A percentile compares a stretch with the other conserved stretches of the same genome.
phyloP scores from a whole-genome alignment of 2,888 invertebrate genomes.

The Campoplex capitator region DNA sequence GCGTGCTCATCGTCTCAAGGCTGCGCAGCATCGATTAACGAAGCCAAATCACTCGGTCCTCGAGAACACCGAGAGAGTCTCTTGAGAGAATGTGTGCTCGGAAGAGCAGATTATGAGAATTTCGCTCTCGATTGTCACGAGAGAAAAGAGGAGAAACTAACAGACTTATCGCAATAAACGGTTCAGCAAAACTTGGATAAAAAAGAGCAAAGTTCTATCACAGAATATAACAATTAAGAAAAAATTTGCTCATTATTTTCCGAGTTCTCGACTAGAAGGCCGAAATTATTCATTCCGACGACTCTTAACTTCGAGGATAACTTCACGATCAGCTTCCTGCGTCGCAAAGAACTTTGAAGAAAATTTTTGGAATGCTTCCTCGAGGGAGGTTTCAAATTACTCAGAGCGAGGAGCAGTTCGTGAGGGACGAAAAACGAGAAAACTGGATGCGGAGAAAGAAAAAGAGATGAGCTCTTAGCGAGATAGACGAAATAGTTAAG shows the following conservation, averaged over 20 bases:
- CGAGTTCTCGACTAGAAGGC: background rate
- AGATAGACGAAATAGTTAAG: conserved; percentile 47
- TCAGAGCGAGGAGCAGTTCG: conserved; percentile 23
- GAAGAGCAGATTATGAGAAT: conserved; percentile 42
- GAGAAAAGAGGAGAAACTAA: background rate
- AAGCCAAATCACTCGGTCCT: conserved; percentile 62
- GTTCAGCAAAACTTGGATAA: background rate
- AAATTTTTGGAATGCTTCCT: conserved; percentile 31
- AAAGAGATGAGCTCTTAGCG: conserved; percentile 15
- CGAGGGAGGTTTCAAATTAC: conserved; percentile 57
- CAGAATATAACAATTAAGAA: background rate
- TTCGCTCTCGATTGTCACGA: conserved; percentile 11
- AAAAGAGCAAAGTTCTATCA: background rate
- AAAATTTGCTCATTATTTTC: background rate
- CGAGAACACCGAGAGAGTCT: conserved; percentile 40
- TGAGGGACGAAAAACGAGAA: conserved; percentile 14
- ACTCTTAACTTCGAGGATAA: background rate
- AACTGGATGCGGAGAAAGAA: conserved; percentile 23
- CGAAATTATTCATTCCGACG: background rate
- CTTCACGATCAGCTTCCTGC: background rate
- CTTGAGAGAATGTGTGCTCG: conserved; percentile 34
- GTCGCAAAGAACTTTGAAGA: background rate
- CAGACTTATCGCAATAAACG: background rate
- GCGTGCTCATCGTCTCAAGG: conserved; percentile 62
- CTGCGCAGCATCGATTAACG: conserved; percentile 54